Evolutionary conservation across 35 echinoderm and acorn worm species (phyloP).

Genomic region (Anneissia japonica): DNA sequence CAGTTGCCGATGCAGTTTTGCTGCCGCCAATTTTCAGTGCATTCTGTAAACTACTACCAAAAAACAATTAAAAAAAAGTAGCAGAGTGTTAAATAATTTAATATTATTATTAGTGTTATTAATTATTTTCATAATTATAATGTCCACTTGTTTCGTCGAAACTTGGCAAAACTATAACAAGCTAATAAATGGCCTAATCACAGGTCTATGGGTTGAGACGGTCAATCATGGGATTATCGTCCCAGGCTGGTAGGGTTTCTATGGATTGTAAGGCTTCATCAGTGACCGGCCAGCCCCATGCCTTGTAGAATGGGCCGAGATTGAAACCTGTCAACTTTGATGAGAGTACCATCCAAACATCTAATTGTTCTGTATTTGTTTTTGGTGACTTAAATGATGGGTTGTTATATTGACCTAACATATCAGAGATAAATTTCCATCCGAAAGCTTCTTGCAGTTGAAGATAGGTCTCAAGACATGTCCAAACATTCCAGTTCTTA

Average conservation of each 20-base stretch:
- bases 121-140: too few species aligned
- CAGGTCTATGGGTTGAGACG: too few species aligned
- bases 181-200: too few species aligned
- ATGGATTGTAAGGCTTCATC: neutral
- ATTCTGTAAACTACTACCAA: too few species aligned
- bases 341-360: neutral
- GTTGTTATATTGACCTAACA: neutral
- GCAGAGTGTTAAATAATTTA: too few species aligned
- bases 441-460: neutral
- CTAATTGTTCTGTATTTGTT: neutral
- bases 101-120: too few species aligned
- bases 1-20: too few species aligned
- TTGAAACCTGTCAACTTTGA: neutral
- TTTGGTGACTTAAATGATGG: neutral
- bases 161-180: too few species aligned
- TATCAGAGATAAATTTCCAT: neutral
- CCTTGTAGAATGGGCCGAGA: slow-evolving; percentile 1
- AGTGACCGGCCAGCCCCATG: slow-evolving; percentile 9
- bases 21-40: too few species aligned
- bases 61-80: too few species aligned
- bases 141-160: too few species aligned
- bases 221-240: neutral
- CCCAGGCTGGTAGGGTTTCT: neutral
- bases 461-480: neutral
- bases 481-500: neutral